Percentiles rank a stretch among this genome's conserved stretches.
Conservation (phyloP, 2,888 invertebrate genomes). For the Lasioglossum vierecki region DNA sequence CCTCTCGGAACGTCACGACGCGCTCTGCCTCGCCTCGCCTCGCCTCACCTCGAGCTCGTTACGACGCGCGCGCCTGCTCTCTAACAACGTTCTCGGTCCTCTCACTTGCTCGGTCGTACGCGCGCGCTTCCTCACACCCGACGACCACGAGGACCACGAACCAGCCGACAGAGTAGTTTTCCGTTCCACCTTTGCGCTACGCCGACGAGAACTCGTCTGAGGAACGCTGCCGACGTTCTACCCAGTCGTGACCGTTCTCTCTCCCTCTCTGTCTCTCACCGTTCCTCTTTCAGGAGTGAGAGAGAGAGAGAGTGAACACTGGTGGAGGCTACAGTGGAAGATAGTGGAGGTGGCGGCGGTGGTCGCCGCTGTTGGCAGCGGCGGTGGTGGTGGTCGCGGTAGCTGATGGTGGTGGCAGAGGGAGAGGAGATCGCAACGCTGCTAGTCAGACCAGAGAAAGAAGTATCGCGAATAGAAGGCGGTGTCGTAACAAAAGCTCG, state of each 20-base stretch:
- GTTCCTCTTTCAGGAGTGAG: too few relatives aligned
- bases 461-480: constrained; percentile 65
- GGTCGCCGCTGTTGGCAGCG: background rate
- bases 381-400: constrained; percentile 28
- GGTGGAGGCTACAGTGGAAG: constrained; percentile 43
- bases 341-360: constrained; percentile 46
- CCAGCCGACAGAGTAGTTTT: constrained; percentile 52
- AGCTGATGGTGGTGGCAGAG: constrained; percentile 6
- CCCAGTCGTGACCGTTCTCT: constrained; percentile 6
- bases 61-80: constrained; percentile 38
- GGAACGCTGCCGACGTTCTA: constrained; percentile 44
- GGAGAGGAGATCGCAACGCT: constrained; percentile 44
- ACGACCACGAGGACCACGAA: constrained; percentile 67
- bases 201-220: constrained; percentile 71
- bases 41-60: constrained; percentile 16
- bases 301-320: constrained; percentile 8
- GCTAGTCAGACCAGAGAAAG: constrained; percentile 49
- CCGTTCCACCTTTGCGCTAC: constrained; percentile 64
- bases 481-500: constrained; percentile 60
- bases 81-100: constrained; percentile 29
- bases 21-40: constrained; percentile 22
- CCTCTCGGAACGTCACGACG: background rate
- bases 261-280: background rate
- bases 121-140: constrained; percentile 62
- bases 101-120: constrained; percentile 61